A percentile compares a stretch with the other conserved stretches of the same genome.
Conservation (phyloP, 2,797 vertebrate species). For the Chelon auratus region DNA sequence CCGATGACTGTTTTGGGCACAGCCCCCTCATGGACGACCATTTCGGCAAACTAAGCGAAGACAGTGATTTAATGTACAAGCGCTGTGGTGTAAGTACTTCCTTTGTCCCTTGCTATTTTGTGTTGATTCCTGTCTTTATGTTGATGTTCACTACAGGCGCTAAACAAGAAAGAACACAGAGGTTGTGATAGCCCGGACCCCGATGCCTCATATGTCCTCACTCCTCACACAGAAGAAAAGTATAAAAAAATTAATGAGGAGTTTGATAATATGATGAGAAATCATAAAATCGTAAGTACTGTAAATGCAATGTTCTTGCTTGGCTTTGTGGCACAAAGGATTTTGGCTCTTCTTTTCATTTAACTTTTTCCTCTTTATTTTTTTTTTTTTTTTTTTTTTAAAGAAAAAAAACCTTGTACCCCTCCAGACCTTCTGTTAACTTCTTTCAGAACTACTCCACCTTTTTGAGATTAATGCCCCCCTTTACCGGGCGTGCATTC, state of each 20-base stretch:
- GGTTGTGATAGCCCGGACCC: constrained; percentile 99
- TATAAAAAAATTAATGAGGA: constrained; percentile 99
- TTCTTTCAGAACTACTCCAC: constrained; percentile 70
- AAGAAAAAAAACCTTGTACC: not conserved
- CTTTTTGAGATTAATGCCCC: constrained; percentile 62
- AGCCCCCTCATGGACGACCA: constrained; percentile 99
- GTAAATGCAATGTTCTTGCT: constrained; percentile 85
- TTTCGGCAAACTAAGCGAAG: constrained; percentile 99
- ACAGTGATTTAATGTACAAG: constrained; percentile 99
- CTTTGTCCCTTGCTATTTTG: constrained; percentile 92
- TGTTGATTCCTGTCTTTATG: constrained; percentile 99
- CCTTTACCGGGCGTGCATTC: constrained; percentile 68
- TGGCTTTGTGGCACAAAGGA: constrained; percentile 87
- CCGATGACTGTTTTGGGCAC: constrained; percentile 99
- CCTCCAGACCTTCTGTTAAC: constrained; percentile 76
- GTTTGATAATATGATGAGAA: constrained; percentile 99
- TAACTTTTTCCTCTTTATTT: constrained; percentile 69
- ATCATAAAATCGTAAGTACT: constrained; percentile 99
- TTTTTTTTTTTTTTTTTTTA: constrained; percentile 53
- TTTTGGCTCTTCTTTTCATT: constrained; percentile 67
- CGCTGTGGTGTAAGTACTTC: constrained; percentile 99
- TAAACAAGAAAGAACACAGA: constrained; percentile 99
- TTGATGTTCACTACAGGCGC: constrained; percentile 98
- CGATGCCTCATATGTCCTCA: constrained; percentile 99
- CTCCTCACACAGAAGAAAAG: constrained; percentile 99